Evolutionary conservation across 2,113 vertebrate species (phyloP), one percentile per base, ranked within the genome.

Genomic region (Anguilla japonica): DNA sequence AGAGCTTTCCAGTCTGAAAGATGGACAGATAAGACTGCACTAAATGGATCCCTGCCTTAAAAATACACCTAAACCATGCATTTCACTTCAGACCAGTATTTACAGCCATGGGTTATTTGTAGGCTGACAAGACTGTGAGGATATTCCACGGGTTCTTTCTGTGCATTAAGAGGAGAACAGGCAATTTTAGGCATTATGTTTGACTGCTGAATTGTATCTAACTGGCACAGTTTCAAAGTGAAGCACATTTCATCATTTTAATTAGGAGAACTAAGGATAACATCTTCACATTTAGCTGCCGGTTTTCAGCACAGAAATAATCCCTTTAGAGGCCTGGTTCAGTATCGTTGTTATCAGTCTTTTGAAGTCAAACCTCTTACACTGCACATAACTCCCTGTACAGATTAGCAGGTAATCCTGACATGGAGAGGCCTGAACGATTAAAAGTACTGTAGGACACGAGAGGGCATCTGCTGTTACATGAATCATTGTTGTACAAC

Each of bases 1-100:
- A 82, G 46, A 82, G 46, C 81, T 87, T 89, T 86, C 87, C 87
- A 53, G 43, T 82, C 43, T 82, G n/a, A 82, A 82, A 82, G 81
- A 80, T 18, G 6, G 79, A 20, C 46, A n/a, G 18, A 60, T 60
- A 41, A 81, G 53, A 60, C 7, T 18, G 14, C n/a, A 84, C 50
- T 83, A 83, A n/a, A 41, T 41, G 82, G 71, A 79, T 87, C 75
- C 67, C 83, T 79, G 79, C 82, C 22, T 84, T 26, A 50, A 56
- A 39, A 41, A 56, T 26, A 34, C 22, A 79, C 56, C 83, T 80
- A 78, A 78, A 83, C 16, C 81, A 83, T 26, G 75, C 83, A 82
- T 84, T 79, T 84, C 40, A 60, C 34, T 43, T 87, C 41, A 60
- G 63, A 85, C 82, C 46, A 39, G 67, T 9, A 79, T 83, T 84